Conservation (phyloP, 2,113 vertebrate genomes). For the Scortum barcoo region DNA sequence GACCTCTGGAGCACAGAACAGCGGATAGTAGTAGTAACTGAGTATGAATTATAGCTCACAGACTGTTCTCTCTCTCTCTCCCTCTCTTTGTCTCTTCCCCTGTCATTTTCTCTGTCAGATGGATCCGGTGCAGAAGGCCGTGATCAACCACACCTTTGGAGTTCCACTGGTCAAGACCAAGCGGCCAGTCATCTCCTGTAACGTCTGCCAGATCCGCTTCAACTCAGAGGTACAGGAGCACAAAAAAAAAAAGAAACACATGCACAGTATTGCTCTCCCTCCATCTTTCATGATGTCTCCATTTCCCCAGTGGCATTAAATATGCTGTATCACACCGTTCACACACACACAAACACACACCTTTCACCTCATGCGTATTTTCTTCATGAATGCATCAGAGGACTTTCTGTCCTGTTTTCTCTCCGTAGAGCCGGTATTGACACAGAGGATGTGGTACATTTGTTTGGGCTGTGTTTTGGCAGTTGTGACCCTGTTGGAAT, state of each 20-base stretch:
- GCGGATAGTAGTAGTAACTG: neutral
- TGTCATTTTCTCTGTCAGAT: constrained; percentile 84
- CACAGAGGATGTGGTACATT: constrained; percentile 46
- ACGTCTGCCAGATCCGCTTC: constrained; percentile 96
- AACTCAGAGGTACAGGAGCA: constrained; percentile 90
- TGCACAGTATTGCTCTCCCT: neutral
- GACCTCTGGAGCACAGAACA: constrained; percentile 10
- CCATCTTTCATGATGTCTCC: constrained; percentile 7
- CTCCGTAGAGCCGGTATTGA: constrained; percentile 16
- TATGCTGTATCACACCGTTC: neutral
- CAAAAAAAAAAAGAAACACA: neutral
- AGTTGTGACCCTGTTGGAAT: constrained; percentile 56
- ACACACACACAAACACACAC: constrained; percentile 4
- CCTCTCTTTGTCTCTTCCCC: neutral
- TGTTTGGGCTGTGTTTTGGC: constrained; percentile 64
- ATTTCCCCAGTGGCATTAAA: neutral
- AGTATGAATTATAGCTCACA: constrained; percentile 44
- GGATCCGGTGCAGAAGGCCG: constrained; percentile 95
- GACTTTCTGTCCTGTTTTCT: constrained; percentile 26
- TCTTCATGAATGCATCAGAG: constrained; percentile 26
- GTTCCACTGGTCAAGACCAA: constrained; percentile 91
- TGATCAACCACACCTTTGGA: constrained; percentile 93
- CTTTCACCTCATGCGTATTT: constrained; percentile 3
- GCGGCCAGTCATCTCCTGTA: constrained; percentile 93
- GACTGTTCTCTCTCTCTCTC: constrained; percentile 6